Evolutionary conservation across 1,140 invertebrate species (phyloP), one percentile per base, ranked within the genome.

Genomic region (Drosophila neocordata): DNA sequence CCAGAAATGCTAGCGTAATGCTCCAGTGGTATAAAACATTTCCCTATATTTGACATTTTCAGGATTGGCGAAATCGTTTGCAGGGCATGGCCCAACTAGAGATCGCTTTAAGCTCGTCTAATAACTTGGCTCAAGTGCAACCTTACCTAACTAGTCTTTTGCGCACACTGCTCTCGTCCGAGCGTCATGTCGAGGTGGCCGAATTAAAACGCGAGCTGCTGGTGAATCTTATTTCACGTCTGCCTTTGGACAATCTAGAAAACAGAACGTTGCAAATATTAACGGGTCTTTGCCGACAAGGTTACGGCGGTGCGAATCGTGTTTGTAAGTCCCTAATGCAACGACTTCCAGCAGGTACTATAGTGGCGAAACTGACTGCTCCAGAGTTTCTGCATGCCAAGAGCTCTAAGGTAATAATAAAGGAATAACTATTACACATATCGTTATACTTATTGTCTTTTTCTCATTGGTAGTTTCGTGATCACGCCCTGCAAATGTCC

Each of bases 401-500:
- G 76, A 95, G 95, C 71, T 93, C 94, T 2, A 94, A 94, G 91
- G 94, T 94, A 67, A 65, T 37, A 11, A 7, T 18, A 31, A 1
- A 6, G 12, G 3, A 6, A 20, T 35, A 31, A 18, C 15, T 7
- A 9, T n/a, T 13, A 38, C 52, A 24, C 0, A 41, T 4, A 1
- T 8, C 12, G 34, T 8, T 34, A 0, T n/a, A 11, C 2, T 38
- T 41, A 13, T 9, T 12, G 8, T 34, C 2, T 0, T 18, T 13
- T n/a, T 44, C 27, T 37, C 15, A 1, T 35, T 13, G 5, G 0
- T 12, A 95, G 93, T 94, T 95, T 57, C 92, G 96, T 67, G 96
- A 97, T 92, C 96, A 96, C 79, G 94, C 95, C 1, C 87, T 97
- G 15, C 95, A 97, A 89, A 93, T 96, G 67, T 92, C 96, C 20